Conservation (phyloP, 2,113 vertebrate species). For the Brachyistius frenatus region DNA sequence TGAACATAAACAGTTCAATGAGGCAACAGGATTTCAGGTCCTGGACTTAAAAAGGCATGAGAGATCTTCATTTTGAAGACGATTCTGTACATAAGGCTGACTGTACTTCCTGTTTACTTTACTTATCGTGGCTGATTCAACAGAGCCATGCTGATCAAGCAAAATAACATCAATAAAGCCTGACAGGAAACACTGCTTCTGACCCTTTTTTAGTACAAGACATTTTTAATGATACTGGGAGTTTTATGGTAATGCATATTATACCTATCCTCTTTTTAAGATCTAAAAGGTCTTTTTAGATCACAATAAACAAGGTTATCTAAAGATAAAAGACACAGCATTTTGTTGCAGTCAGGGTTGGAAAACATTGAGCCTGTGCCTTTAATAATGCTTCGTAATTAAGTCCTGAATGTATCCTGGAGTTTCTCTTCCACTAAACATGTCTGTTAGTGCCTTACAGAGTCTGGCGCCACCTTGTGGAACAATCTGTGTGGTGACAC, state of each 20-base stretch:
- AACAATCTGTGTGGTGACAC: slow-evolving; percentile 1
- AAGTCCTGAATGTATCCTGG: neutral
- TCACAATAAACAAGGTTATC: no score
- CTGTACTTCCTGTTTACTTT: neutral
- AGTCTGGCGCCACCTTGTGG: slow-evolving; percentile 51
- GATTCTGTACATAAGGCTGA: neutral
- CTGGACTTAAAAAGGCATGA: neutral
- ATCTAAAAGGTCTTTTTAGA: no score
- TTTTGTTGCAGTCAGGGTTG: no score
- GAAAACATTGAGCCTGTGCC: no score
- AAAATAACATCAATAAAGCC: neutral
- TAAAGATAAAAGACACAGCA: no score
- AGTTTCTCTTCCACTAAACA: neutral
- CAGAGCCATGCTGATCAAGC: no score
- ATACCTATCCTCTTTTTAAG: no score
- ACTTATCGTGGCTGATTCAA: neutral
- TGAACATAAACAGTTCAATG: neutral
- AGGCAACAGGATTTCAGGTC: neutral
- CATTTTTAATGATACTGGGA: no score
- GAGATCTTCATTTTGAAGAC: neutral
- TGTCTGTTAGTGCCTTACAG: neutral
- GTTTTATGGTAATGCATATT: no score
- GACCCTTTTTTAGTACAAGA: no score
- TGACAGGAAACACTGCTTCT: neutral
- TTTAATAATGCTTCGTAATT: no score